Evolutionary conservation across 2,888 invertebrate species (phyloP).

Genomic region (Tenodera sinensis): DNA sequence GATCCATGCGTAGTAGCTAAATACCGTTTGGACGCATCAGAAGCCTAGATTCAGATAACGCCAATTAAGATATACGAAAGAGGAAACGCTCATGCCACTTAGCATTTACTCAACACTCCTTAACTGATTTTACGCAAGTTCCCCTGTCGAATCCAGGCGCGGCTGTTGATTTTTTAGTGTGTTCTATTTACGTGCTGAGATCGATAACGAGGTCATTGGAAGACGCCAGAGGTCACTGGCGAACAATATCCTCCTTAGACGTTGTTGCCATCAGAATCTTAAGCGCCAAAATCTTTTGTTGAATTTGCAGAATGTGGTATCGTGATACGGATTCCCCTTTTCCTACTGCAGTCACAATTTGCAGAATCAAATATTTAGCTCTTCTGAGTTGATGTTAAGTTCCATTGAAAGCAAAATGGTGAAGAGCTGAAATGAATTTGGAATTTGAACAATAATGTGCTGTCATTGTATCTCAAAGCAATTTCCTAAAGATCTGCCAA

Average conservation of each 20-base stretch:
- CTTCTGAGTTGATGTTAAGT: too few relatives aligned
- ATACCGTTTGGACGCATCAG: too few relatives aligned
- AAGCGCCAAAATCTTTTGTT: constrained; percentile 41
- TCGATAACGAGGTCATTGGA: neutral
- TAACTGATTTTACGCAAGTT: neutral
- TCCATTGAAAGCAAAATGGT: too few relatives aligned
- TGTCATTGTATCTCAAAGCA: too few relatives aligned
- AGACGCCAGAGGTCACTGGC: neutral
- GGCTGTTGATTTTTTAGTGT: neutral
- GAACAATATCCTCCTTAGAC: neutral
- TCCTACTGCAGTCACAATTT: neutral
- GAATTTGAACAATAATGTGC: too few relatives aligned
- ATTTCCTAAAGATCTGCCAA: too few relatives aligned
- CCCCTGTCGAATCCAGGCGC: neutral
- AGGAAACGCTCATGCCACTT: neutral
- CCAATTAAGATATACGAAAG: neutral
- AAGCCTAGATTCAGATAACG: too few relatives aligned
- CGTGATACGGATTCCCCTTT: too few relatives aligned
- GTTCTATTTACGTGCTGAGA: neutral
- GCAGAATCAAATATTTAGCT: neutral
- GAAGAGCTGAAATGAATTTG: too few relatives aligned
- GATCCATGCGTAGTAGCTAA: too few relatives aligned
- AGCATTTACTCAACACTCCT: too few relatives aligned
- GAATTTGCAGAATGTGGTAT: neutral
- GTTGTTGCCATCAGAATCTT: constrained; percentile 38